Conservation (phyloP, 92 coral and sea anemone genomes). For the Paramuricea clavata region DNA sequence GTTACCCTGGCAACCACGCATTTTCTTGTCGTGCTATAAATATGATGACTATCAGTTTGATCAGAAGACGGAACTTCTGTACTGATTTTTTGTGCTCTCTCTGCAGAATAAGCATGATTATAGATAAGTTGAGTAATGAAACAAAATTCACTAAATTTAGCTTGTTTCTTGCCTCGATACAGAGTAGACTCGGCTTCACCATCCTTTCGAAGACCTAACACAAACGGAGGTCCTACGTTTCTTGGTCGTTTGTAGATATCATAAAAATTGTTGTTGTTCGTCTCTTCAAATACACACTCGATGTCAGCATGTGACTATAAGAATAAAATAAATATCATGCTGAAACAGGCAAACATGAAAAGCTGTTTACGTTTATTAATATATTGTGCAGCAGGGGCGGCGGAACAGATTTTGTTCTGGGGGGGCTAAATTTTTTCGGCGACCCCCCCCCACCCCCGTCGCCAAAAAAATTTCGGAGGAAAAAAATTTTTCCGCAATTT, state of each 20-base stretch:
- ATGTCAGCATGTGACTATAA: conserved; percentile 22
- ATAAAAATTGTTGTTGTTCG: conserved; percentile 39
- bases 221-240: conserved; percentile 38
- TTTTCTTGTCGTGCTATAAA: conserved; percentile 45
- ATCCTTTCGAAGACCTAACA: conserved; percentile 35
- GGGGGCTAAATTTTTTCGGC: too few relatives aligned
- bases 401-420: too few relatives aligned
- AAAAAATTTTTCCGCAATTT: too few relatives aligned
- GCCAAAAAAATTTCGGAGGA: too few relatives aligned
- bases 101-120: conserved; percentile 17
- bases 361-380: too few relatives aligned
- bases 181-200: conserved; percentile 47
- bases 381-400: too few relatives aligned
- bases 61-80: conserved; percentile 7
- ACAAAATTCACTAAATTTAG: conserved; percentile 50
- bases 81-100: neutral
- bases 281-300: conserved; percentile 51
- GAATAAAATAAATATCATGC: neutral
- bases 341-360: too few relatives aligned
- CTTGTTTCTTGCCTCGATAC: conserved; percentile 47
- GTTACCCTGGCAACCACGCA: conserved; percentile 48
- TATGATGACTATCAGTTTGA: conserved; percentile 31
- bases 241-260: conserved; percentile 50
- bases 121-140: conserved; percentile 49
- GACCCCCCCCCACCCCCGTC: too few relatives aligned